Base-by-base conservation (phyloP, 2,888 invertebrate species). In the Tineola bisselliella region DNA sequence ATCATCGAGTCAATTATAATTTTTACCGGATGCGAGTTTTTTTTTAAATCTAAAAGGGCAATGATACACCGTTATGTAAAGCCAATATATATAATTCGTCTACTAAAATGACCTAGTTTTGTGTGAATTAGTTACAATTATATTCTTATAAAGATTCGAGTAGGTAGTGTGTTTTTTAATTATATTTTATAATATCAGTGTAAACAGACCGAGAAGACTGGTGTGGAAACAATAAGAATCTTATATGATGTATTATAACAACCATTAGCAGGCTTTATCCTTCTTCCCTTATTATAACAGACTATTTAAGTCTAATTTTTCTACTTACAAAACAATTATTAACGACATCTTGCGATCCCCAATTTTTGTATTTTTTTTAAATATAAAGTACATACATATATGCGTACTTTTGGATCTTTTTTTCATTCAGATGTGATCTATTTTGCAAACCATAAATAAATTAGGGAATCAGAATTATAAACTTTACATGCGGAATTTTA, bases 31-130 rank as follows among this genome's bases (percentile, higher is more conserved):
- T 48, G 25, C 25, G 15, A 15, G 48, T 48, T 17, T 17, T 48
- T 54, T 54, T 58, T 60, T 15, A n/a, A 33, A 43, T 33, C 25
- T 59, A 62, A 59, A 61, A 61, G 61, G 61, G 61, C 48, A 61
- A 52, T 52, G 13, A 13, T 19, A 10, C 43, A 61, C 13, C 30
- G 61, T 61, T 25, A 30, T 43, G 60, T 12, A 59, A 57, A 57
- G 61, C 56, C 60, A 52, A 62, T 33, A 18, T 56, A 31, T 25
- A 60, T 44, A 33, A 44, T 17, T 59, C 12, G 8, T 38, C 59
- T 48, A 48, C 31, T 48, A 17, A 43, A 43, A n/a, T 48, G 48
- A 15, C 48, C 48, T 2, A 48, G 48, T 15, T 38, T 48, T 10
- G 10, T 48, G 15, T n/a, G n/a, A 15, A 48, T 48, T 13, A 48